phyloP scores from a whole-genome alignment of 2,888 invertebrate species.

The Cryptophagus acutangulus region DNA sequence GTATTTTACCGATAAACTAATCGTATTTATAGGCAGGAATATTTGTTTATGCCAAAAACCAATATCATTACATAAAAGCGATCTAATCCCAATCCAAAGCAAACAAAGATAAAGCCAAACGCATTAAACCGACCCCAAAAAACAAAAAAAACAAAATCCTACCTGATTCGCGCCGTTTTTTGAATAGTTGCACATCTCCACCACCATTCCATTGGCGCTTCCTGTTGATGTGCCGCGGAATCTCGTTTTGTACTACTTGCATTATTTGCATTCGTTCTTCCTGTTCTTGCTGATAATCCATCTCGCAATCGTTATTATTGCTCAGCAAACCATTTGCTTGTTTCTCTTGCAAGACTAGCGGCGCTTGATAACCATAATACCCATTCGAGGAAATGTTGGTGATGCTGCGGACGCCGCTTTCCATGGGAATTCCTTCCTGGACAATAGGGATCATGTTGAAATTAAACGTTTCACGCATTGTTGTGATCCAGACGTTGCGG shows the following conservation, averaged over 20 bases:
- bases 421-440: constrained; percentile 19
- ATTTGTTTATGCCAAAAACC: too few relatives aligned
- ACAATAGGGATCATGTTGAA: constrained; percentile 23
- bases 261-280: constrained; percentile 11
- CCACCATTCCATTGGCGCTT: constrained; percentile 23
- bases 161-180: constrained; percentile 42
- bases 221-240: constrained; percentile 17
- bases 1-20: constrained; percentile 3
- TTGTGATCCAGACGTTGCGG: too few relatives aligned
- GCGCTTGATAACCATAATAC: constrained; percentile 35
- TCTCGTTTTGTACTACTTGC: constrained; percentile 15
- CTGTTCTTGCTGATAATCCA: not conserved
- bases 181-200: constrained; percentile 26
- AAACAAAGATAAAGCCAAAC: too few relatives aligned
- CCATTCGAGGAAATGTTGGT: constrained; percentile 30
- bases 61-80: too few relatives aligned
- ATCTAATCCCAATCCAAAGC: too few relatives aligned
- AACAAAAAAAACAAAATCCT: constrained; percentile 18
- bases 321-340: constrained; percentile 1
- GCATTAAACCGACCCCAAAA: constrained; percentile 4
- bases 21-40: not conserved
- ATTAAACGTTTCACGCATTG: constrained; percentile 22
- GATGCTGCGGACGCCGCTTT: constrained; percentile 7
- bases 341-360: constrained; percentile 14
- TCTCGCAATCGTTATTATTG: constrained; percentile 8